Evolutionary conservation across 1,140 invertebrate species (phyloP), one percentile per base, ranked within the genome.

Genomic region (Orius insidiosus): DNA sequence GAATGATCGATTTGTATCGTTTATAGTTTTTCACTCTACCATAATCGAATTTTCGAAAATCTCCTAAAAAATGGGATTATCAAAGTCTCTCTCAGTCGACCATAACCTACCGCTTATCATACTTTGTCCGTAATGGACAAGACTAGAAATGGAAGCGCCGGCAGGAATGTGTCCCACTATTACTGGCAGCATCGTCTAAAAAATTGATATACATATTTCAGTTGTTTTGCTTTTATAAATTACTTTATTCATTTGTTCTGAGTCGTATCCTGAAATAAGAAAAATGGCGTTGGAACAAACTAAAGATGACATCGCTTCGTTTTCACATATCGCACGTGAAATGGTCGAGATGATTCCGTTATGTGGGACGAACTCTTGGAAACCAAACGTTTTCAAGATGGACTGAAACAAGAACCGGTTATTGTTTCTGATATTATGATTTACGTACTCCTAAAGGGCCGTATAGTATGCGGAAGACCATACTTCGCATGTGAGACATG

Each of bases 151-250:
- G 2, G 75, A 77, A 2, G 76, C 68, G 8, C 74, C 74, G 5
- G 81, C 76, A 1, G 88, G 86, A 11, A 70, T 67, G 55, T 89
- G 83, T 0, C 73, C 70, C 31, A 80, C 63, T 47, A 87, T 75
- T 0, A 85, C 75, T 0, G 80, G 72, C 1, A 83, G 53, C 57
- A 78, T 70, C 0, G 74, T 75, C 64, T 71, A 49, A 5, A 52
- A 54, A 9, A 48, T 24, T n/a, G n/a, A n/a, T n/a, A n/a, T n/a
- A n/a, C n/a, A n/a, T n/a, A n/a, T n/a, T n/a, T n/a, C n/a, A n/a
- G n/a, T n/a, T n/a, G n/a, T n/a, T n/a, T n/a, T n/a, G n/a, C n/a
- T n/a, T n/a, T n/a, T n/a, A n/a, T n/a, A n/a, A n/a, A n/a, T n/a
- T n/a, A n/a, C n/a, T n/a, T n/a, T n/a, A n/a, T n/a, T n/a, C n/a